Percentiles rank a stretch among this genome's conserved stretches.
phyloP scores from a whole-genome alignment of 2,113 vertebrate species.

The Nothoprocta perdicaria region DNA sequence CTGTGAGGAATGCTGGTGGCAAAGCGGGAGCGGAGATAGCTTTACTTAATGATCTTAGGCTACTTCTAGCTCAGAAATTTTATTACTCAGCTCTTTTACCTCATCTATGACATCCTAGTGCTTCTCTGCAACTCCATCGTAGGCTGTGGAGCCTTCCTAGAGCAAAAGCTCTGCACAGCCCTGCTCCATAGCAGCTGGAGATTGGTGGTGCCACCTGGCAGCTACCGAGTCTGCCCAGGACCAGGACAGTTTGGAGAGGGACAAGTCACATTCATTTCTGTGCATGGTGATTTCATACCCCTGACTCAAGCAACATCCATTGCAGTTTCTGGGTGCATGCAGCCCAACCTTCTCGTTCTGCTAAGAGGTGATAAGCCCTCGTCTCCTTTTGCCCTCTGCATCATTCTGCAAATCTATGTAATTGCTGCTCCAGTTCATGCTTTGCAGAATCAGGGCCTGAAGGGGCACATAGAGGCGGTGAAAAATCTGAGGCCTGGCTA shows the following conservation, averaged over 20 bases:
- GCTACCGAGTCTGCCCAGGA: background rate
- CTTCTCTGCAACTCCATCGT: background rate
- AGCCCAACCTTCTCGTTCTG: background rate
- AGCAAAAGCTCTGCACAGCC: background rate
- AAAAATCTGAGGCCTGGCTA: background rate
- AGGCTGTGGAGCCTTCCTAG: background rate
- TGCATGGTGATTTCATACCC: background rate
- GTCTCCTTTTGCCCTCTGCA: background rate
- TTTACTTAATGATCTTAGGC: background rate
- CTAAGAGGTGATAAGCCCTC: background rate
- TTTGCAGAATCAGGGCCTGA: background rate
- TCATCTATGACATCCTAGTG: background rate
- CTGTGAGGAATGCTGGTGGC: background rate
- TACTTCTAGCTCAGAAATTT: background rate
- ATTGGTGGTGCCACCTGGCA: too few relatives aligned
- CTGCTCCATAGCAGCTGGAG: background rate
- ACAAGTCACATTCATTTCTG: background rate
- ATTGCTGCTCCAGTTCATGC: background rate
- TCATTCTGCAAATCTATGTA: background rate
- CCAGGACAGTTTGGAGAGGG: background rate
- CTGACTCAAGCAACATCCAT: background rate
- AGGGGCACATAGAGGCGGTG: too few relatives aligned
- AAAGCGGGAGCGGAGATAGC: background rate
- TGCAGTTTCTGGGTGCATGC: background rate
- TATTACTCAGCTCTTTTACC: background rate